Conservation (phyloP, 2,888 invertebrate species). For the Lumbricus terrestris region DNA sequence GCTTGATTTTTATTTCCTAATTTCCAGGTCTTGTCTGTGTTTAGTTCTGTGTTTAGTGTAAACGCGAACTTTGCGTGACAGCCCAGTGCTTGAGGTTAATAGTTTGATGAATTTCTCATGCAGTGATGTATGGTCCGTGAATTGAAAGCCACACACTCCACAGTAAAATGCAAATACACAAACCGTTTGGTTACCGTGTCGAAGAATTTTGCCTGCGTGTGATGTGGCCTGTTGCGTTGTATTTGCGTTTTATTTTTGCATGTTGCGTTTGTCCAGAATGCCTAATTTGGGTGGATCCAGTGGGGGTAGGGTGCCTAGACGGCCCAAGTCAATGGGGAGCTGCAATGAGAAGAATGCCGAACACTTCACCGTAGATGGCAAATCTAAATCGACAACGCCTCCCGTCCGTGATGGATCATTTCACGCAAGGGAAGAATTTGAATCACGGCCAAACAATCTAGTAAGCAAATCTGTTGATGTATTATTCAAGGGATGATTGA, state of each 20-base stretch:
- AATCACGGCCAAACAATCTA: slow-evolving; percentile 16
- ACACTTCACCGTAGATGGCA: background rate
- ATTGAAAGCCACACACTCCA: no score
- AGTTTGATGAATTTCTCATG: background rate
- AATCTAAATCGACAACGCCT: background rate
- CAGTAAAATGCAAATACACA: no score
- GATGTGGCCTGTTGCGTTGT: background rate
- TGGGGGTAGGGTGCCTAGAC: background rate
- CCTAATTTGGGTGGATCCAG: background rate
- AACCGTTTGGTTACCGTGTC: background rate
- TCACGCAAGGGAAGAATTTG: background rate
- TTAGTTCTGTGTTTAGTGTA: background rate
- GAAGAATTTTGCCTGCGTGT: background rate
- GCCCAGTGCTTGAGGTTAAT: background rate
- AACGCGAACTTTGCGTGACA: background rate
- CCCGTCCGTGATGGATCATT: background rate
- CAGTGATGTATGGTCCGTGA: background rate
- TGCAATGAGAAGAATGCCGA: background rate
- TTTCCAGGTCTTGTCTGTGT: background rate
- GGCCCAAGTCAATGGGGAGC: background rate
- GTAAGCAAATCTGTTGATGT: background rate
- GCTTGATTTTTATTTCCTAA: background rate
- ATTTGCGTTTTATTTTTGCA: background rate
- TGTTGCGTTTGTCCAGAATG: background rate
- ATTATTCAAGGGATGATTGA: background rate